A percentile compares a stretch with the other conserved stretches of the same genome.
These are phyloP conservation scores for Gavia stellata DNA, from an alignment of 2,113 vertebrate species.

Conservation along the genomic window DNA sequence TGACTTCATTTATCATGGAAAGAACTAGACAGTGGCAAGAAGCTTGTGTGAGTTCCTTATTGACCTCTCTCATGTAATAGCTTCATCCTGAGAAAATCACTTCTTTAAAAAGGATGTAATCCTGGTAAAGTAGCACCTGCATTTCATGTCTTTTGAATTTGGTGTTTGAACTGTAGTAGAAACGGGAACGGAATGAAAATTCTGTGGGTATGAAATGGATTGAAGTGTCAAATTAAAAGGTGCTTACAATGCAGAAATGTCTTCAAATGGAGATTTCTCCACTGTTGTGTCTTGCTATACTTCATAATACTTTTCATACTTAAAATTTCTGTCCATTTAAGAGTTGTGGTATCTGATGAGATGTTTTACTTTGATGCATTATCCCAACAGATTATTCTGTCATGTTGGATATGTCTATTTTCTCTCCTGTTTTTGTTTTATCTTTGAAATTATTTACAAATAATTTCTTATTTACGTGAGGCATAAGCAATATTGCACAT, in stretches of 20 bases:
- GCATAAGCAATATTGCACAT: not conserved
- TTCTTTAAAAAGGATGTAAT: slow-evolving; percentile 4
- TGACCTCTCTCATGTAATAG: not conserved
- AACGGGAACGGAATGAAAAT: not conserved
- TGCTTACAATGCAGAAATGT: not conserved
- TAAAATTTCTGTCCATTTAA: slow-evolving; percentile 38
- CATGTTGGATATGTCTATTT: not conserved
- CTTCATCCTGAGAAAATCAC: not conserved
- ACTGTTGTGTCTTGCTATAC: not conserved
- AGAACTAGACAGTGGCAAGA: not conserved
- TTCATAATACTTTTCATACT: slow-evolving; percentile 42
- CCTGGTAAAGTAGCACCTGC: not conserved
- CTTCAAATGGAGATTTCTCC: slow-evolving; percentile 25
- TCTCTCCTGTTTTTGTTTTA: not conserved
- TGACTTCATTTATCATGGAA: not conserved
- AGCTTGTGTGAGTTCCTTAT: not conserved
- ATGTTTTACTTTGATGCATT: slow-evolving; percentile 4
- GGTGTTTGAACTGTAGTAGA: not conserved
- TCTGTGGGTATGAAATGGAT: not conserved
- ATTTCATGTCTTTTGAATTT: slow-evolving; percentile 11
- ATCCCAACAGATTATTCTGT: not conserved
- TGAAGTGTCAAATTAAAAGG: not conserved
- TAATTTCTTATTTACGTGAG: not conserved
- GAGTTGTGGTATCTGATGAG: not conserved
- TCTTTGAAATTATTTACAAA: not conserved